Base-by-base conservation (phyloP, 2,888 invertebrate genomes). In the Caenorhabditis sp. region DNA sequence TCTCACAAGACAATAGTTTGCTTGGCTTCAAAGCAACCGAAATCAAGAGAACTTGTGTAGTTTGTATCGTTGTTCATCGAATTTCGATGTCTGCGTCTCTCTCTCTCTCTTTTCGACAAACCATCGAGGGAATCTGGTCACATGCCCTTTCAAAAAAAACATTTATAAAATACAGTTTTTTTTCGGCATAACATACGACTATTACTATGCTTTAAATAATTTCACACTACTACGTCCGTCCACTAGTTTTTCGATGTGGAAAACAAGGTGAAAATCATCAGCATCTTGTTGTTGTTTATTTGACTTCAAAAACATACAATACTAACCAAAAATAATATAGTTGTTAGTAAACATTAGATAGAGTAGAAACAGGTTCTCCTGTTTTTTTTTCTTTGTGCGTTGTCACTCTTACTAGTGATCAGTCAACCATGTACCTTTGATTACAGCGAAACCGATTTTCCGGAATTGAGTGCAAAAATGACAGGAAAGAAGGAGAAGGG, bases 361-460 rank as follows among this genome's bases (percentile, higher is more conserved):
- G n/a, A 10, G 31, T 4, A 10, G 31, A 10, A 31, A 31, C 31
- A 6, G 31, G 31, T 31, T 31, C 31, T 31, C 31, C n/a, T n/a
- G n/a, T n/a, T n/a, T n/a, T n/a, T n/a, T n/a, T n/a, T n/a, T n/a
- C n/a, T n/a, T n/a, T n/a, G n/a, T n/a, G n/a, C n/a, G n/a, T n/a
- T n/a, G n/a, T n/a, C n/a, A n/a, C n/a, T n/a, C n/a, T n/a, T n/a
- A n/a, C n/a, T n/a, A n/a, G n/a, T n/a, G n/a, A n/a, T n/a, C n/a
- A n/a, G n/a, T n/a, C n/a, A n/a, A 43, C 3, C 12, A 43, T 10
- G 6, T 17, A 10, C 26, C 14, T 55, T 55, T 62, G n/a, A n/a
- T 81, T 83, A 67, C 79, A 83, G 83, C 66, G 83, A 83, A 58
- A 67, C 75, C 66, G 83, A 83, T 27, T 83, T 79, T 71, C 83